Base-by-base conservation (phyloP, 2,113 vertebrate species). In the Clupea harengus region DNA sequence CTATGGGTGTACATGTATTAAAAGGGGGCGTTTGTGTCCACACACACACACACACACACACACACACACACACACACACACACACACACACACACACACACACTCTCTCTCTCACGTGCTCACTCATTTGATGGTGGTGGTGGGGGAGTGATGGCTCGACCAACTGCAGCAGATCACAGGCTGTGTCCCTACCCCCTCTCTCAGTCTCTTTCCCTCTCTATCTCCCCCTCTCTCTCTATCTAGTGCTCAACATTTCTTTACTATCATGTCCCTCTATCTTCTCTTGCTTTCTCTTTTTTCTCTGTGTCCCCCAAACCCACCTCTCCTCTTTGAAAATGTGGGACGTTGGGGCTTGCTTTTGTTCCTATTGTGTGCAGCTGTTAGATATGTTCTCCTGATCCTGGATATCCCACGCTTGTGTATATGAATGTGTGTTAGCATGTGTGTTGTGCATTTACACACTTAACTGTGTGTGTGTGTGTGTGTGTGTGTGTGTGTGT, bases 291-390 rank as follows among this genome's bases (percentile, higher is more conserved):
- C 45, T 72, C 25, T 72, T 13, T 64, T 32, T 13, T 13, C 64
- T 3, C 64, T 72, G 8, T 72, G 25, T 72, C 25, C 11, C 9
- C 64, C 64, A 32, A 13, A 72, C 64, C 6, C 64, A 28, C 25
- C 64, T 72, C 64, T 28, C 7, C 22, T 25, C 64, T 72, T 72
- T 72, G 64, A 72, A 32, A 25, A 32, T 28, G 64, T 11, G 9
- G n/a, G 64, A 32, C 25, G 64, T 9, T 13, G 9, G 64, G 25
- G 64, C 64, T 28, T 18, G n/a, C 64, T 72, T 72, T 72, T 72
- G 64, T 72, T 72, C 83, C 78, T 81, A 85, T 72, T 90, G 91
- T 87, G 75, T 88, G 90, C 90, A 93, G 90, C 84, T 90, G 89
- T 83, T 87, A 81, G 81, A 81, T 85, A 82, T 85, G 75, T 72